Base-by-base conservation (phyloP, 2,797 vertebrate species). In the Hippoglossus hippoglossus region DNA sequence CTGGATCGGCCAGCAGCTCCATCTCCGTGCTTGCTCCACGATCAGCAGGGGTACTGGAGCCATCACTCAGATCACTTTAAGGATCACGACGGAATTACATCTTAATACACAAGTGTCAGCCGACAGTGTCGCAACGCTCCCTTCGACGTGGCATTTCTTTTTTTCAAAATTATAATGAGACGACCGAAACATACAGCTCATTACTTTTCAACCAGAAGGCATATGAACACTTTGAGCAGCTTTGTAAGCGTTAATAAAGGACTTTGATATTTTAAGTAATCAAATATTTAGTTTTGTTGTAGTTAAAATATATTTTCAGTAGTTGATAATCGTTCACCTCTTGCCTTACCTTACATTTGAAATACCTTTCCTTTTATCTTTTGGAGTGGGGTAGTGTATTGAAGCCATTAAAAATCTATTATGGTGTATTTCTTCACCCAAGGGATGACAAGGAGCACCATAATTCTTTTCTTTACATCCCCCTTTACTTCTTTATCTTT, bases 371-470 rank as follows among this genome's bases (percentile, higher is more conserved):
- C 28, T 8, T 31, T 31, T 31, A 75, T 88, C 67, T 77, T 86
- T 83, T 82, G 62, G 64, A 68, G 61, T 62, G 65, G 55, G 19
- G 31, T 22, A 58, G 55, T 0, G 22, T 80, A 59, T 76, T 80
- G 73, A 80, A 91, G 84, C 85, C 86, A 92, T 94, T 94, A 92
- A 92, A 89, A 92, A 91, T 93, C 87, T 93, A 93, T 94, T 94
- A 91, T 89, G 82, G 73, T 85, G 73, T 82, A 87, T 94, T 87
- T 93, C 91, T 92, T 88, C 82, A 93, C 89, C 84, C 89, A 87
- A 71, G 88, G 89, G 92, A 89, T 89, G 88, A 91, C 87, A 90
- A 89, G 82, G 82, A 65, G 75, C 81, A 79, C 76, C 84, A 88
- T 93, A 71, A 87, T 80, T 91, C 76, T 86, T 85, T 81, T 80